Evolutionary conservation across 2,797 vertebrate species (phyloP), one percentile per base, ranked within the genome.

Genomic region (Chelidonichthys spinosus): DNA sequence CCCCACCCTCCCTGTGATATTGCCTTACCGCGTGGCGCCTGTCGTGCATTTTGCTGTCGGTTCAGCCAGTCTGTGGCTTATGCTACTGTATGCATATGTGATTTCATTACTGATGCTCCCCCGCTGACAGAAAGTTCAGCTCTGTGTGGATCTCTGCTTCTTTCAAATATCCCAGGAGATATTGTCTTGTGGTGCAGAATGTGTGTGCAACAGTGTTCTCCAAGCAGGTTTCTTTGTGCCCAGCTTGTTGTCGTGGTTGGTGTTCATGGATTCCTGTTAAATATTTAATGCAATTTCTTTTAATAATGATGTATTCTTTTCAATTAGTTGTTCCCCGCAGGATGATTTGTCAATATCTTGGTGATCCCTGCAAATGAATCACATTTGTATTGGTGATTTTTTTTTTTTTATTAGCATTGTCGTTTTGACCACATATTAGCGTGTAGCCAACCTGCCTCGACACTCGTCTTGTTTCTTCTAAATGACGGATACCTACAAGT

Each of bases 71-170:
- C 83, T 78, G 74, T 81, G 87, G 89, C 81, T 85, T 85, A 17
- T 76, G 82, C 77, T 78, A 69, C 84, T 81, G 76, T 86, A 85
- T 89, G 87, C 86, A 92, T 89, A 89, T 88, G 78, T 81, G 89
- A 80, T 92, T 92, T 90, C 88, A 92, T 92, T 90, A 91, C 86
- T 25, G 80, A 78, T 82, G 79, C 79, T 87, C 85, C 81, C 25
- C 81, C 61, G 35, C 78, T 87, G 88, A 92, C 87, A 87, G 87
- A 55, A 40, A 59, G 78, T 89, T 87, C 85, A 85, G 86, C 83
- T 74, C 72, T 59, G 78, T 80, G 74, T 67, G 78, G 79, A 65
- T 83, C 69, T 74, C 73, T 55, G 71, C 81, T 72, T 76, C 81
- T 72, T 52, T 76, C 61, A 85, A 85, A 91, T 89, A 85, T 89